Base-by-base conservation (phyloP, 1,140 invertebrate genomes). In the Drosophila albomicans region DNA sequence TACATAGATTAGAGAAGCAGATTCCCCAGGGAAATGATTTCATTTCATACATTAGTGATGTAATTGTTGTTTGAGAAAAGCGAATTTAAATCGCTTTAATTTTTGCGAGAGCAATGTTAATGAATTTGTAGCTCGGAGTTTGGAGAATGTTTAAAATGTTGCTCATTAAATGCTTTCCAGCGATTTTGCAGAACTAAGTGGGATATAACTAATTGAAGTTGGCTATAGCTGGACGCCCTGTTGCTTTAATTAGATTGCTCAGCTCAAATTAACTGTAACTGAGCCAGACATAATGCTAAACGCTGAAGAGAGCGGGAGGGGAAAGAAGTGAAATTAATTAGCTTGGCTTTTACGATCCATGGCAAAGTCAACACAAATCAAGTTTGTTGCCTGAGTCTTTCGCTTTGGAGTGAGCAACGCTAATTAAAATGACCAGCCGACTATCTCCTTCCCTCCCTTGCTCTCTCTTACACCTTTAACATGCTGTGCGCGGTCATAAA, bases 381-480 rank as follows among this genome's bases (percentile, higher is more conserved):
- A 78, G 69, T 78, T 78, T 61, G 68, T 69, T 65, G 64, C 62
- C 62, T 63, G 32, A 51, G 57, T 68, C 70, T 56, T 70, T 70
- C 38, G 69, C 67, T 78, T 59, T 48, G 51, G n/a, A 30, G 16
- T 52, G 25, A 51, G 13, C 58, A 20, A 43, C 59, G 52, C 85
- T 84, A 89, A 89, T 88, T 88, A 88, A 88, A 89, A 80, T 75
- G 30, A 77, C 77, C 84, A 84, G 75, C 78, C 74, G 80, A 80
- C 77, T 35, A 16, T 43, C 32, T 38, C 7, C 20, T n/a, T 5
- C 11, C 10, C 38, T 32, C 20, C 20, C 48, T n/a, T 57, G 3
- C 59, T 8, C 35, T 63, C 10, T 32, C 16, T 73, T 58, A 56
- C 67, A 69, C 78, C 75, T 81, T 76, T 49, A 70, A 68, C 78